Conservation (phyloP, 2,888 invertebrate genomes). For the Prosapia bicincta region DNA sequence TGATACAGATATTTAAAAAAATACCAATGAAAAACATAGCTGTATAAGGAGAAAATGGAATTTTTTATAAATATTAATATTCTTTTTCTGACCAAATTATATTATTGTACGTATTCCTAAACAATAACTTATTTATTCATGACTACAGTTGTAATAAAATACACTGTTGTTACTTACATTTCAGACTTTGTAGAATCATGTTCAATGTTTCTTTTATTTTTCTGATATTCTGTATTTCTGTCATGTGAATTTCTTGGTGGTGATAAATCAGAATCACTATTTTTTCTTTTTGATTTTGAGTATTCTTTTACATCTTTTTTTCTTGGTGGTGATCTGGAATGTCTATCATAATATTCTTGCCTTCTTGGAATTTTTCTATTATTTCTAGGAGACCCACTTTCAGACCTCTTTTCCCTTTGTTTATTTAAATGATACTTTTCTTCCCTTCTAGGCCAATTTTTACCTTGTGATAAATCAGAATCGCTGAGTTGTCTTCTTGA, state of each 20-base stretch:
- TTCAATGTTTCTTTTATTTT: constrained; percentile 2
- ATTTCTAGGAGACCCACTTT: not conserved
- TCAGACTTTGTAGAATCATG: not conserved
- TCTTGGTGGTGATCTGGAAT: constrained; percentile 43
- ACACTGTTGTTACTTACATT: not conserved
- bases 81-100: too few species aligned
- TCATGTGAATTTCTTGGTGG: constrained; percentile 34
- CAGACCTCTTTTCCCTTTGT: not conserved
- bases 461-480: constrained; percentile 39
- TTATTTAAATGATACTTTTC: constrained; percentile 35
- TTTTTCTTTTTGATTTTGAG: constrained; percentile 1
- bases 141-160: not conserved
- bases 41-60: too few species aligned
- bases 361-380: not conserved
- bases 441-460: constrained; percentile 38
- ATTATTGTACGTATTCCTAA: too few species aligned
- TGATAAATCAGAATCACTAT: constrained; percentile 38
- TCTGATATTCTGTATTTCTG: not conserved
- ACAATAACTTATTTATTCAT: too few species aligned
- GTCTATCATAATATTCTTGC: not conserved
- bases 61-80: too few species aligned
- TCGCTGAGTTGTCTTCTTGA: constrained; percentile 29
- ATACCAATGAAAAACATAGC: too few species aligned
- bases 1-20: too few species aligned
- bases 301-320: constrained; percentile 35